These are phyloP conservation scores for Busseola fusca DNA, from an alignment of 2,888 invertebrate species.

Conservation along the genomic window DNA sequence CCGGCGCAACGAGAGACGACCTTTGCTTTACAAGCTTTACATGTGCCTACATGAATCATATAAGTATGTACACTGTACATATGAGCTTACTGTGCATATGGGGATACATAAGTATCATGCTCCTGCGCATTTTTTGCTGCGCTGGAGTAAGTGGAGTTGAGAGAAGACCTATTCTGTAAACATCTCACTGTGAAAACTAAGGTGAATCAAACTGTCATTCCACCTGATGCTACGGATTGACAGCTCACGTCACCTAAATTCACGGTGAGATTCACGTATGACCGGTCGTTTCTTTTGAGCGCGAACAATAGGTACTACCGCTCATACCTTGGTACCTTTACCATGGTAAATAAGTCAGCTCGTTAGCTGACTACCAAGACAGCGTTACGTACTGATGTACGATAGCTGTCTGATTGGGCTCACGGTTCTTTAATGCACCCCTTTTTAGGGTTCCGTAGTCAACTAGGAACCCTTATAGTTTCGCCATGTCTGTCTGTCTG, in stretches of 20 bases:
- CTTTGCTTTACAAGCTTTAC: slow-evolving; percentile 33
- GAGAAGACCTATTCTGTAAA: too few relatives aligned
- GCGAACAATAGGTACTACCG: neutral
- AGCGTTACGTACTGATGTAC: neutral
- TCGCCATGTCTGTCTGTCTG: too few relatives aligned
- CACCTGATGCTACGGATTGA: too few relatives aligned
- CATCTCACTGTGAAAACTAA: too few relatives aligned
- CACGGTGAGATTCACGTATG: too few relatives aligned
- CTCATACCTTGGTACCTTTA: neutral
- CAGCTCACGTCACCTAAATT: too few relatives aligned
- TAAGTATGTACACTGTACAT: neutral
- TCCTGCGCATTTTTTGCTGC: neutral
- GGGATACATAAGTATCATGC: neutral
- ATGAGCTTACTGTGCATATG: too few relatives aligned
- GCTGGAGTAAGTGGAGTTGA: neutral
- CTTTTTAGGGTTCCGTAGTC: too few relatives aligned
- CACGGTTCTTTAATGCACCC: too few relatives aligned
- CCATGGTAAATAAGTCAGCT: neutral
- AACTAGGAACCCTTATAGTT: too few relatives aligned
- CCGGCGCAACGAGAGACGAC: slow-evolving; percentile 45
- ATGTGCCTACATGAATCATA: neutral
- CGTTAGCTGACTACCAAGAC: neutral
- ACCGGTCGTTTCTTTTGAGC: neutral
- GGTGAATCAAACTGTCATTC: too few relatives aligned
- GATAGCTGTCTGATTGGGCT: too few relatives aligned